Evolutionary conservation across 2,113 vertebrate genomes (phyloP).

Genomic region (Verasper variegatus): DNA sequence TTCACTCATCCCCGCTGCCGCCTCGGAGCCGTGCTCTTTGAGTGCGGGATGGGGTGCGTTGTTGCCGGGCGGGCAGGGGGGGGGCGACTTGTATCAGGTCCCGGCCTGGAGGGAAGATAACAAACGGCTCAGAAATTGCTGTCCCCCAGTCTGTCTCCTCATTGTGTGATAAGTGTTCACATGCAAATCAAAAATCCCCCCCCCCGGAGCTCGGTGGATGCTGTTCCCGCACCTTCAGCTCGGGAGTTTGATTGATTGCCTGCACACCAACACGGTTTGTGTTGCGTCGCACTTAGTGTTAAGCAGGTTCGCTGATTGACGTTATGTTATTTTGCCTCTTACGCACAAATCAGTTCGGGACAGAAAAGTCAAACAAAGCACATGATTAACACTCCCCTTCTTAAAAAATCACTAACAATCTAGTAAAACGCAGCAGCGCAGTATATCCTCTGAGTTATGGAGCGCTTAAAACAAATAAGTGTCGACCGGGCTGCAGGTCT

Average conservation of each 20-base stretch:
- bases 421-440: neutral
- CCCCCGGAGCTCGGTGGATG: constrained; percentile 12
- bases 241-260: constrained; percentile 64
- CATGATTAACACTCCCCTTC: constrained; percentile 46
- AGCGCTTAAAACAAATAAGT: constrained; percentile 49
- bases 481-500: constrained; percentile 37
- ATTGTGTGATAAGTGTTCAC: constrained; percentile 74
- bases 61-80: constrained; percentile 12
- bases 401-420: constrained; percentile 36
- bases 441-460: constrained; percentile 30
- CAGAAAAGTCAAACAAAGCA: constrained; percentile 49
- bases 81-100: constrained; percentile 40
- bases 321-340: constrained; percentile 46
- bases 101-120: constrained; percentile 63
- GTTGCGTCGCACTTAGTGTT: constrained; percentile 42
- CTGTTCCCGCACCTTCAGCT: constrained; percentile 22
- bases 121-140: constrained; percentile 69
- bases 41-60: constrained; percentile 10
- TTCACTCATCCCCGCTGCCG: constrained; percentile 64
- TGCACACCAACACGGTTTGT: constrained; percentile 38
- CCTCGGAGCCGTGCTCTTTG: constrained; percentile 30
- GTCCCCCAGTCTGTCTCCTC: constrained; percentile 74
- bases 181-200: constrained; percentile 70
- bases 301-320: constrained; percentile 46
- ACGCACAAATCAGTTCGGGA: constrained; percentile 41